Base-by-base conservation (phyloP, 2,797 vertebrate genomes). In the Pseudochaenichthys georgianus region DNA sequence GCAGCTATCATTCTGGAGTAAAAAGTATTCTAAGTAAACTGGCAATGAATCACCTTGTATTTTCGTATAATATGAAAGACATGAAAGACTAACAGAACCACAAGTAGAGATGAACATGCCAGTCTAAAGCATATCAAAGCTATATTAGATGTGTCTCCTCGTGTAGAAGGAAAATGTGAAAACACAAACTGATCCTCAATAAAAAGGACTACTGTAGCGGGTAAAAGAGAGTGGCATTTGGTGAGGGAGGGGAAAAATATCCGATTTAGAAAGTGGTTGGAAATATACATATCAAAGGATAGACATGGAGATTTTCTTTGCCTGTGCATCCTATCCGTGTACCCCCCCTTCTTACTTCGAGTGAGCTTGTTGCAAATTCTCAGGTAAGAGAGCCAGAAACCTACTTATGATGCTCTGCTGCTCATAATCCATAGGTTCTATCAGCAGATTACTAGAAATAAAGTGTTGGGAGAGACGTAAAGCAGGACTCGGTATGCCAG, bases 261-360 rank as follows among this genome's bases (percentile, higher is more conserved):
- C 89, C 82, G 89, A 93, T 95, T 94, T 93, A 85, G 89, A 93
- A 92, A 88, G 91, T 91, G 90, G 87, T 92, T 91, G 84, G 87
- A 92, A 94, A 94, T 94, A 94, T 94, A 90, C 93, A 95, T 94
- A 94, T 94, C 93, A 95, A 95, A 95, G 90, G 87, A 86, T 84
- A 92, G 86, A 93, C 91, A 89, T 84, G 83, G 87, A 94, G 93
- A 94, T 94, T 93, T 93, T 80, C 88, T 80, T 88, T 86, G 87
- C 91, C 67, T 86, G 80, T 91, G 85, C 85, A 89, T 90, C 84
- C 81, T 84, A 83, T 92, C 87, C 88, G 64, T 91, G 87, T 81
- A 90, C 31, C 68, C 78, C 73, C 13, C 41, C 31, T 50, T 46
- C 3, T 13, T 34, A 64, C 82, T 74, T 47, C 10, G 81, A 87